A percentile compares a stretch with the other conserved stretches of the same genome.
Conservation (phyloP, 1,140 invertebrate genomes). For the Heliconius hewitsoni region DNA sequence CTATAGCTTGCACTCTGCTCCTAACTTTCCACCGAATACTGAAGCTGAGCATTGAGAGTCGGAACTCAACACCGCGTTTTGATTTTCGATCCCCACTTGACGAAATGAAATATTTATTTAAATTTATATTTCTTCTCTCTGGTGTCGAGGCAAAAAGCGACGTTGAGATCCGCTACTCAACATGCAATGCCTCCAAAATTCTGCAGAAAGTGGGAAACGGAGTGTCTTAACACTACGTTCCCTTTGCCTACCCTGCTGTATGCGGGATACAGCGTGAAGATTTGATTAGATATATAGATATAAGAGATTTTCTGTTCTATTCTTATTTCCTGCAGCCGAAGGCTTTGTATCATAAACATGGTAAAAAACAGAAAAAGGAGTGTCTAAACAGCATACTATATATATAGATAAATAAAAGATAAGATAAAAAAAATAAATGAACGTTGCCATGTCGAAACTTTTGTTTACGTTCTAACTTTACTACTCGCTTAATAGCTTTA, state of each 20-base stretch:
- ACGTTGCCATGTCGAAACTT: background rate
- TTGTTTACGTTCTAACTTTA: conserved; percentile 3
- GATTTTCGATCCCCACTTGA: background rate
- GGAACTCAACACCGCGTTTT: too few species aligned
- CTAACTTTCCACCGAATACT: too few species aligned
- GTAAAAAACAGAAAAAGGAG: too few species aligned
- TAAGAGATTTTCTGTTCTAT: too few species aligned
- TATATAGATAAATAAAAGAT: too few species aligned
- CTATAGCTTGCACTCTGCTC: too few species aligned
- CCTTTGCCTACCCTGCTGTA: background rate
- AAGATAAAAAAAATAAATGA: background rate
- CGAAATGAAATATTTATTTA: background rate
- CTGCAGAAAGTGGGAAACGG: background rate
- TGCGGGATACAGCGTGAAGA: background rate
- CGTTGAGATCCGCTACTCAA: background rate
- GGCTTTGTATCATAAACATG: too few species aligned
- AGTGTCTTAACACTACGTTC: background rate
- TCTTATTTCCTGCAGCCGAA: too few species aligned
- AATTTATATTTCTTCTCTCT: background rate
- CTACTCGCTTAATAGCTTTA: background rate
- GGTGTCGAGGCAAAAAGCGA: background rate
- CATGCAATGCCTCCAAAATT: too few species aligned
- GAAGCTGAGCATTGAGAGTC: too few species aligned
- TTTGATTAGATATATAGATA: too few species aligned
- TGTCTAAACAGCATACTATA: too few species aligned